Base-by-base conservation (phyloP, 2,888 invertebrate genomes). In the Calliphora vomitoria region DNA sequence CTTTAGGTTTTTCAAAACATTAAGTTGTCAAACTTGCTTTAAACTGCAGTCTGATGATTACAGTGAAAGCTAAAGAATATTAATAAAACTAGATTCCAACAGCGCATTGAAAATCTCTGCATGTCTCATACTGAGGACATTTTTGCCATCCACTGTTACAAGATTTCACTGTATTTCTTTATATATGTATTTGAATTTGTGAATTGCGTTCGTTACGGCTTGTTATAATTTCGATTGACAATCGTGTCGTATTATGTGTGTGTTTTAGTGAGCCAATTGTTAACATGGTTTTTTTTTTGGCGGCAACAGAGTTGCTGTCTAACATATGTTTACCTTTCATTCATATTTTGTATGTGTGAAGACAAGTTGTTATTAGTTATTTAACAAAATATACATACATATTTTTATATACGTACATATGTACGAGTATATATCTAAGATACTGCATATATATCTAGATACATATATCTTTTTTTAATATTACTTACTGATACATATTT, bases 351-450 rank as follows among this genome's bases (percentile, higher is more conserved):
- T 1, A 66, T 58, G 41, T 72, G n/a, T 41, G 25, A 41, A 58
- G 80, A 71, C 62, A 71, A 71, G 38, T 62, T 53, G 38, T 62
- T 71, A 50, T 18, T 64, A 18, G 64, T 64, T 60, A 13, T 68
- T 35, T 74, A 44, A 58, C 58, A 13, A 58, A 58, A 25, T 25
- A 58, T 11, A 6, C 20, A 58, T 4, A 1, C 13, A 3, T 25
- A 3, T 11, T 11, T 5, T 25, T 11, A 55, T 4, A 11, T 10
- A 55, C 20, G 20, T 55, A 55, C 8, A 10, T 50, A 47, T 4
- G n/a, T 50, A 55, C 1, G 10, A 5, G 6, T 50, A 5, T 47
- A 4, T 50, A n/a, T 50, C n/a, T 15, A n/a, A 50, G 13, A n/a
- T 5, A n/a, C 13, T 50, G 5, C n/a, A 69, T 44, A 31, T n/a